These are phyloP conservation scores for Kudoa iwatai DNA, from an alignment of 30 jellyfish, hydroid and myxozoan genomes.

Conservation along the genomic window DNA sequence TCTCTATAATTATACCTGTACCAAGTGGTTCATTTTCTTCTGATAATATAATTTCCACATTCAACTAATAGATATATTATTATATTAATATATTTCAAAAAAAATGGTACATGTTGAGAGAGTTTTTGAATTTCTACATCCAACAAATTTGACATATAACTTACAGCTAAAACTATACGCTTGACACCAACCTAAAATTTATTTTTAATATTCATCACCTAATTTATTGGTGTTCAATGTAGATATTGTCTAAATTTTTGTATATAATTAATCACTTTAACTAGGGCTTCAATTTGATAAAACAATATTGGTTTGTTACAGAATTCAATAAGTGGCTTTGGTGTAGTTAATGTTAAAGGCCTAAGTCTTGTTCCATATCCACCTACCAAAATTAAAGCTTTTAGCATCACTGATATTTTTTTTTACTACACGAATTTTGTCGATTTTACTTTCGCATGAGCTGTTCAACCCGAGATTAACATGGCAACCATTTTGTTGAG, in stretches of 20 bases:
- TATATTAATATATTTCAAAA: not conserved
- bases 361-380: slow-evolving; percentile 82
- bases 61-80: slow-evolving; percentile 6
- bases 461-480: no score
- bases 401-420: no score
- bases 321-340: slow-evolving; percentile 50
- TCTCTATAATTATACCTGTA: slow-evolving; percentile 33
- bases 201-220: not conserved
- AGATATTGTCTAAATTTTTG: slow-evolving; percentile 2
- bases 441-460: no score
- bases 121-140: slow-evolving; percentile 29
- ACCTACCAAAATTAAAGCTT: slow-evolving; percentile 50
- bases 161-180: slow-evolving; percentile 50
- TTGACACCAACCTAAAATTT: slow-evolving; percentile 34
- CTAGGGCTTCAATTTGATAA: slow-evolving; percentile 92
- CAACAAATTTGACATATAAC: slow-evolving; percentile 51
- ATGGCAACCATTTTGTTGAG: no score
- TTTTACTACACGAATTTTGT: no score
- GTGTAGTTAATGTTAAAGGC: slow-evolving; percentile 40
- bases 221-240: not conserved
- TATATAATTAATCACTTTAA: no score
- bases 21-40: slow-evolving; percentile 56
- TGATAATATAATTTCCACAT: slow-evolving; percentile 19
- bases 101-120: slow-evolving; percentile 16
- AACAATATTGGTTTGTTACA: slow-evolving; percentile 63